Evolutionary conservation across 1,140 invertebrate species (phyloP).

Genomic region (Olivierus martensii): DNA sequence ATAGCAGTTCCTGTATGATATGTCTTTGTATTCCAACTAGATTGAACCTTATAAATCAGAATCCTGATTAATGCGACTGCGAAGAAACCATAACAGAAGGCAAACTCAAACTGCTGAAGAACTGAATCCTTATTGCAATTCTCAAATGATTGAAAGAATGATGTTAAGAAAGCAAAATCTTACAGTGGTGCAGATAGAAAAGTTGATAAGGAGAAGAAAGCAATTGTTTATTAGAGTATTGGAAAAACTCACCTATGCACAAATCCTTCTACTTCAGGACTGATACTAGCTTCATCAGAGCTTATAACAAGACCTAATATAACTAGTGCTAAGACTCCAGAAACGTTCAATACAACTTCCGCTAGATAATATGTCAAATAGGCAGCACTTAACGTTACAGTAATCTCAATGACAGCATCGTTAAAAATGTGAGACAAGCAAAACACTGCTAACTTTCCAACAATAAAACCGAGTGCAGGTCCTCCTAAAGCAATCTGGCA

Average conservation of each 20-base stretch:
- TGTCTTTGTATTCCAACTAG: too few species aligned
- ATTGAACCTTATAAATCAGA: too few species aligned
- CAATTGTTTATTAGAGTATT: too few species aligned
- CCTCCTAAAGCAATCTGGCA: neutral
- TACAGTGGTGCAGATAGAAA: too few species aligned
- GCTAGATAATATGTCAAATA: conserved; percentile 34
- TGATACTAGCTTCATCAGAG: conserved; percentile 31
- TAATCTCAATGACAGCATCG: conserved; percentile 30
- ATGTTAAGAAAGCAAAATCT: too few species aligned
- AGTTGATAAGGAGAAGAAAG: too few species aligned
- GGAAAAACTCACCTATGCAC: conserved; percentile 33
- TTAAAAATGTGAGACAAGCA: conserved; percentile 31
- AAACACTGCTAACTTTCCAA: conserved; percentile 28
- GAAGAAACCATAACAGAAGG: too few species aligned
- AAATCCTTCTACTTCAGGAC: conserved; percentile 32
- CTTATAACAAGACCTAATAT: conserved; percentile 31
- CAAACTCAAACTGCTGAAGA: too few species aligned
- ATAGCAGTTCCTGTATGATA: too few species aligned
- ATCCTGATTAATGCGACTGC: too few species aligned
- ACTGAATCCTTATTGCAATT: too few species aligned
- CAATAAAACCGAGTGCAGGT: conserved; percentile 29
- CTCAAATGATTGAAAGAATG: too few species aligned
- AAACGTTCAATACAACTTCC: conserved; percentile 30
- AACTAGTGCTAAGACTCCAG: conserved; percentile 35
- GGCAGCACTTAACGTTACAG: conserved; percentile 32